Evolutionary conservation across 1,140 invertebrate genomes (phyloP).

Genomic region (Sycophaga agraensis): DNA sequence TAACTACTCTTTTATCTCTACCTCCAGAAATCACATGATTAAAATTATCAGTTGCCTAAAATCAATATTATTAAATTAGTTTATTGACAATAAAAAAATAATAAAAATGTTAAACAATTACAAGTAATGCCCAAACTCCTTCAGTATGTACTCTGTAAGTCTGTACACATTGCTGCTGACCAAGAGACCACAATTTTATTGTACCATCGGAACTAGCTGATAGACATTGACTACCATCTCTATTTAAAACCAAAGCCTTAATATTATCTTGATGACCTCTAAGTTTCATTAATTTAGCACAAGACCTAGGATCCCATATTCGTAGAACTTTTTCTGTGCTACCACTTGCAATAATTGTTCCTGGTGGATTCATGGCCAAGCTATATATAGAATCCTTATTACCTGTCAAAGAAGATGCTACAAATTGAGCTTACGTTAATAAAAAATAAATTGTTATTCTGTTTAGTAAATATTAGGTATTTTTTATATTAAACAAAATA

Average conservation of each 20-base stretch:
- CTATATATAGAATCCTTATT: constrained; percentile 99
- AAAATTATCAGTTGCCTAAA: constrained; percentile 86
- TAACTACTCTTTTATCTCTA: constrained; percentile 87
- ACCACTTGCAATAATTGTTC: constrained; percentile 94
- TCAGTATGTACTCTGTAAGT: constrained; percentile 90
- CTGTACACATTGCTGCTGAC: constrained; percentile 92
- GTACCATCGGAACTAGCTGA: constrained; percentile 98
- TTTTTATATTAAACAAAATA: background rate
- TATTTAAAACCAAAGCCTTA: constrained; percentile 89
- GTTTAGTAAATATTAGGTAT: background rate
- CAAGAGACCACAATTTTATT: constrained; percentile 96
- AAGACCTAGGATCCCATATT: constrained; percentile 96
- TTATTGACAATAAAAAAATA: background rate
- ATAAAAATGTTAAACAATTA: constrained; percentile 42
- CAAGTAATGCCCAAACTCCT: constrained; percentile 93
- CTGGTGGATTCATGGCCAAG: constrained; percentile 95
- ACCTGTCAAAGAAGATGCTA: constrained; percentile 91
- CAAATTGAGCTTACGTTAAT: constrained; percentile 41
- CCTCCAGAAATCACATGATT: constrained; percentile 93
- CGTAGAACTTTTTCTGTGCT: constrained; percentile 94
- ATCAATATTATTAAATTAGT: constrained; percentile 20
- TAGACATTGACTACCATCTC: constrained; percentile 92
- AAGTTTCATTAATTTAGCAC: constrained; percentile 93
- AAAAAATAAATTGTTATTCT: constrained; percentile 36
- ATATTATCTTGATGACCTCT: constrained; percentile 97